Conservation (phyloP, 2,888 invertebrate species). For the Cheilosia soror region DNA sequence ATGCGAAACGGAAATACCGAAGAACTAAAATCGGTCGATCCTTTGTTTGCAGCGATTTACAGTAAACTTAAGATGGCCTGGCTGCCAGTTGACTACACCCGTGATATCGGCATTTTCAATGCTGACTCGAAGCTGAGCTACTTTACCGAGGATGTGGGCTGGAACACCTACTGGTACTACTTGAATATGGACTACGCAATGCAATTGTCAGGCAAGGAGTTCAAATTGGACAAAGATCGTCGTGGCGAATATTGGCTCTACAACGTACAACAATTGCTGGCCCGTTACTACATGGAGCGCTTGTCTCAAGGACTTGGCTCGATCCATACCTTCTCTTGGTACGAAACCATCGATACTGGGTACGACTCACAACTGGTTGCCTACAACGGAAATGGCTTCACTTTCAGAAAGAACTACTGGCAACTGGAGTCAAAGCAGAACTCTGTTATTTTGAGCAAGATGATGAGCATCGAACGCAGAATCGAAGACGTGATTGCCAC, state of each 20-base stretch:
- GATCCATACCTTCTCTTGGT: slow-evolving; percentile 84
- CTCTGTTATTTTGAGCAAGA: slow-evolving; percentile 79
- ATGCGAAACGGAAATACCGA: slow-evolving; percentile 76
- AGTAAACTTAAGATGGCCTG: slow-evolving; percentile 79
- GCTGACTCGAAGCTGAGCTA: slow-evolving; percentile 87
- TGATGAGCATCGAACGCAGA: slow-evolving; percentile 82
- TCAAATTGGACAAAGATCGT: slow-evolving; percentile 84
- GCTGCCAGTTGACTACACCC: slow-evolving; percentile 86
- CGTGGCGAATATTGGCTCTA: slow-evolving; percentile 88
- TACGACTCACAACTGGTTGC: slow-evolving; percentile 87
- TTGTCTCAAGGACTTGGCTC: slow-evolving; percentile 87
- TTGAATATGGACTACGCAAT: slow-evolving; percentile 87
- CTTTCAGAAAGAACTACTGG: slow-evolving; percentile 86
- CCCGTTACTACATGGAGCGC: slow-evolving; percentile 89
- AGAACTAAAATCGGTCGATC: slow-evolving; percentile 50
- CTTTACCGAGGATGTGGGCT: slow-evolving; percentile 87
- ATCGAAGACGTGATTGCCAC: slow-evolving; percentile 84
- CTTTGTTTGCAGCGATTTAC: slow-evolving; percentile 78
- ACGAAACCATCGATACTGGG: slow-evolving; percentile 85
- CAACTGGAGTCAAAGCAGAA: slow-evolving; percentile 84
- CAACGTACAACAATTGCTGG: slow-evolving; percentile 88
- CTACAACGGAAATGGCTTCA: slow-evolving; percentile 88
- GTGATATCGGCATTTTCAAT: slow-evolving; percentile 84
- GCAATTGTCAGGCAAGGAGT: slow-evolving; percentile 86
- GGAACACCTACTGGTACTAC: slow-evolving; percentile 88